These are phyloP conservation scores for Indri indri DNA, from an alignment of 2,113 vertebrate species.

Conservation along the genomic window DNA sequence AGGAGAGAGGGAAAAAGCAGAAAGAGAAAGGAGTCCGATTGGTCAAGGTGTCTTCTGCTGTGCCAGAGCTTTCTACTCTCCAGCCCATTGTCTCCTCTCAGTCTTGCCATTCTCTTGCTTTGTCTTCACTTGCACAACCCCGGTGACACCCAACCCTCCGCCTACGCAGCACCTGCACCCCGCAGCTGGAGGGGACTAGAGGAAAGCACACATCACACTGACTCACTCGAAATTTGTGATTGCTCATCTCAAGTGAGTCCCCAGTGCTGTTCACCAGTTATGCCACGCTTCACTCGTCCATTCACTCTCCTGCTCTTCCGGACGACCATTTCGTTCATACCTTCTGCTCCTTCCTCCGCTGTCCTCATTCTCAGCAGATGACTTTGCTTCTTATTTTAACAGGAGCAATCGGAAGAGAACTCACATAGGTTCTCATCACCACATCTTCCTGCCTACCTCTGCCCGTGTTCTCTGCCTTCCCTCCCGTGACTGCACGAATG, in stretches of 20 bases:
- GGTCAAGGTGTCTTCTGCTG: not conserved
- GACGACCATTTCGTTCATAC: not conserved
- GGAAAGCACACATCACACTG: not conserved
- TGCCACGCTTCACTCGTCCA: not conserved
- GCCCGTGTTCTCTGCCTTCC: not conserved
- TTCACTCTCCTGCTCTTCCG: not conserved
- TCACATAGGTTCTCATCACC: not conserved
- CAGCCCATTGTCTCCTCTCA: not conserved
- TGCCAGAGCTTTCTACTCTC: not conserved
- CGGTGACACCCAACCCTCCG: not conserved
- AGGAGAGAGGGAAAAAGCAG: not conserved
- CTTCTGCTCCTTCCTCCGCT: not conserved
- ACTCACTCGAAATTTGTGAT: not conserved
- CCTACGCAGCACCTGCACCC: not conserved
- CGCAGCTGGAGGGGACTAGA: not conserved
- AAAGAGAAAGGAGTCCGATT: not conserved
- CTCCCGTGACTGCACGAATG: not conserved
- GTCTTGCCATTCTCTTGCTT: not conserved
- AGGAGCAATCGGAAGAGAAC: not conserved
- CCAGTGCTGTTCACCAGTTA: not conserved
- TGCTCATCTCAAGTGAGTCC: not conserved
- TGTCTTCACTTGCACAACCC: not conserved
- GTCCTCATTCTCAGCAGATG: not conserved
- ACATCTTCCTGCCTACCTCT: not conserved
- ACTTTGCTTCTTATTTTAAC: slow-evolving; percentile 14